These are phyloP conservation scores for Ceratotherium simum DNA, from an alignment of 2,113 vertebrate genomes.

Conservation along the genomic window DNA sequence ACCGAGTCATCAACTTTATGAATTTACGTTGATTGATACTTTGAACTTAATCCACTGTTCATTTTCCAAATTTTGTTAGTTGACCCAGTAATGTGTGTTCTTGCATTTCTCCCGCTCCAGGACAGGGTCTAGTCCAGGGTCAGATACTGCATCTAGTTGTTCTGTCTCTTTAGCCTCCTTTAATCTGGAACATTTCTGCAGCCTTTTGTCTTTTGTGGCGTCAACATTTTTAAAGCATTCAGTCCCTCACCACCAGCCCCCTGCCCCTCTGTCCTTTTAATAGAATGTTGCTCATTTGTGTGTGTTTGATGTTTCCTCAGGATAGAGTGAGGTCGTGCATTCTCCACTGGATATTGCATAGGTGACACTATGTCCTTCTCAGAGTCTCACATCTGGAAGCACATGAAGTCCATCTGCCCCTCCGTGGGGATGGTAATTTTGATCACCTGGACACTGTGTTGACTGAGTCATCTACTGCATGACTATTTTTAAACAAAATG, in stretches of 20 bases:
- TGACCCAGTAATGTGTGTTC: neutral
- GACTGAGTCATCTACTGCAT: neutral
- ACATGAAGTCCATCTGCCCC: neutral
- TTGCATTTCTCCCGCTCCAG: neutral
- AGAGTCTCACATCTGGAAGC: neutral
- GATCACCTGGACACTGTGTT: neutral
- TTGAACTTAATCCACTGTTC: neutral
- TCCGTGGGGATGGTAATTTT: neutral
- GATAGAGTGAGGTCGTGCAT: neutral
- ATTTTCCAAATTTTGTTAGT: neutral
- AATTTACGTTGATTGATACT: neutral
- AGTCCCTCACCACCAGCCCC: no score
- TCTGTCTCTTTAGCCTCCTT: neutral
- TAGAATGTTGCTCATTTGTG: neutral
- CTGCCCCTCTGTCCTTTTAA: neutral
- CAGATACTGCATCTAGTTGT: neutral
- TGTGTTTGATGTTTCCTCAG: neutral
- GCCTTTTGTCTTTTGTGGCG: neutral
- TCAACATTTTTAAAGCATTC: neutral
- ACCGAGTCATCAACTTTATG: neutral
- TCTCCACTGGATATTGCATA: fast-evolving
- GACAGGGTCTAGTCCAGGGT: neutral
- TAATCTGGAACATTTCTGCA: neutral
- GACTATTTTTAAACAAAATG: neutral
- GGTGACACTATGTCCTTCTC: neutral